Base-by-base conservation (phyloP, 1,140 invertebrate species). In the Pachyrhynchus sulphureomaculatus region DNA sequence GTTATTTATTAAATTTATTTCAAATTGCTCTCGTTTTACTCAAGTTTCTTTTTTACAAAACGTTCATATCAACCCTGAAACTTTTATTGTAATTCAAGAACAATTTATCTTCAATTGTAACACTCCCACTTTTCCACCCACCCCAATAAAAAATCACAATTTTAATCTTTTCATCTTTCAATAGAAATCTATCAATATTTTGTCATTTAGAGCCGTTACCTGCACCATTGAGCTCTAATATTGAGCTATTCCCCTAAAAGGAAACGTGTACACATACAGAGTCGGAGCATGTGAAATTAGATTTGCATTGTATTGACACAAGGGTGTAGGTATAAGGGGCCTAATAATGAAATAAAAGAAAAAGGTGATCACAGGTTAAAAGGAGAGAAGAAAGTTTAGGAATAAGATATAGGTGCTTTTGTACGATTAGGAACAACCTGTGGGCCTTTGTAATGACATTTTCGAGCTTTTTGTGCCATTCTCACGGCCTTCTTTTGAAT, bases 221-320 rank as follows among this genome's bases (percentile, higher is more conserved):
- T 49, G 47, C 12, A 2, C 47, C 29, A 32, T 29, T 21, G n/a
- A 41, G 37, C 37, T 9, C 33, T n/a, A 2, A 6, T 49, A 49
- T 49, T 32, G 24, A 49, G 13, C 47, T n/a, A 32, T 32, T 9
- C 17, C 24, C 33, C n/a, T 12, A 4, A 44, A 18, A 18, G 4
- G 2, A 32, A 21, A 21, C 20, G 37, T 17, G 13, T n/a, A 41
- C 20, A 21, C 37, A n/a, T 21, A 41, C 15, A 21, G 8, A 21
- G 20, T 23, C 20, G 26, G 20, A 21, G n/a, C 52, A 29, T 37
- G 21, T 39, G 52, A 54, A 54, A 54, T 54, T 34, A 42, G 52
- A 54, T 54, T 54, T 39, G 2, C 47, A 37, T 54, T 54, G 52
- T 54, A 48, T 48, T 26, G 45, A 48, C 45, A 33, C 45, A 33